Evolutionary conservation across 2,797 vertebrate genomes (phyloP).

Genomic region (Benthosema pterotum): DNA sequence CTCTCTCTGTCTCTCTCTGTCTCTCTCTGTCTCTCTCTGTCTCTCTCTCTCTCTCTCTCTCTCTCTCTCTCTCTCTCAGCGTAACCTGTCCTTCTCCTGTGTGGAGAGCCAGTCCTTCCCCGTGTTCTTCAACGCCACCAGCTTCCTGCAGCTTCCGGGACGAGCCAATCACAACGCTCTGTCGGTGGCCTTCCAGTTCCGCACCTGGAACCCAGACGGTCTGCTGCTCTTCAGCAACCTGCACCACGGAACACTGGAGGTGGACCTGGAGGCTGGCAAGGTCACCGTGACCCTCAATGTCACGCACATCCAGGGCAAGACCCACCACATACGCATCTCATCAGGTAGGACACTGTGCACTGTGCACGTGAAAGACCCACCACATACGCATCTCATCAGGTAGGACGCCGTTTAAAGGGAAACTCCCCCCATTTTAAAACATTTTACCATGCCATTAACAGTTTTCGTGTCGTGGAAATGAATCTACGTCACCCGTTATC

Average conservation of each 20-base stretch:
- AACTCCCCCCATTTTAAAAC: no score
- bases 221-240: conserved; percentile 92
- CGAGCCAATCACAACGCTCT: conserved; percentile 84
- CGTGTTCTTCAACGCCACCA: conserved; percentile 95
- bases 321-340: conserved; percentile 84
- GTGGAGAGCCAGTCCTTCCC: conserved; percentile 92
- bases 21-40: conserved; percentile 22
- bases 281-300: conserved; percentile 85
- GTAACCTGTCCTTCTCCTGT: conserved; percentile 94
- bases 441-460: no score
- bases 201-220: conserved; percentile 92
- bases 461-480: no score
- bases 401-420: no score
- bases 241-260: conserved; percentile 88
- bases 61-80: conserved; percentile 72
- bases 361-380: accelerated
- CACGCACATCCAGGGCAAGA: conserved; percentile 77
- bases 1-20: background rate
- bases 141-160: conserved; percentile 92
- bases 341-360: conserved; percentile 79
- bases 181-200: conserved; percentile 93
- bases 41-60: conserved; percentile 4
- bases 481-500: no score
- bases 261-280: conserved; percentile 88
- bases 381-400: no score